Evolutionary conservation across 1,140 invertebrate species (phyloP), one percentile per base, ranked within the genome.

Genomic region (Cyclargus thomasi): DNA sequence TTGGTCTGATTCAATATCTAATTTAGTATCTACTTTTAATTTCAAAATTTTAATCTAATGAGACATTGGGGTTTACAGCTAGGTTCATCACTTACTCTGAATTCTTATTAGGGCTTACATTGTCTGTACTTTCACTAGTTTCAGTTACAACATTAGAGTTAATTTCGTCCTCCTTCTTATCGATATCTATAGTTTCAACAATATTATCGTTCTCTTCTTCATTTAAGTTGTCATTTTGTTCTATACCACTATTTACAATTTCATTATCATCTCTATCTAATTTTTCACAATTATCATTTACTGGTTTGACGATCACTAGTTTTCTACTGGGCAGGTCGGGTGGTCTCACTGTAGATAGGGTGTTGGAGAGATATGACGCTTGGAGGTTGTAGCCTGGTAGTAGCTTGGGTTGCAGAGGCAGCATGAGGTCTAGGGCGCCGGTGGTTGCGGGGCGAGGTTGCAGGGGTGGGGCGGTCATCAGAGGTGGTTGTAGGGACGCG

Each of bases 401-500:
- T 71, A 93, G 85, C 79, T 93, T 93, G 57, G 93, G 92, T 92
- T 95, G 94, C 18, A 94, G 82, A 67, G 93, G 93, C 75, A 95
- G 83, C 83, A 93, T 91, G 55, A 93, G 89, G 78, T 94, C 93
- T 69, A 92, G 81, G 75, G 92, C 91, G 64, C 93, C 94, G 5
- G 93, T 94, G 53, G 94, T 94, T 29, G 94, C 92, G 67, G 94
- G 92, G 62, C 94, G 85, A 11, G 94, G 93, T 88, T 94, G 93
- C 72, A 94, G 77, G 65, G 92, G 92, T 55, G 91, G 91, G 69
- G 88, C 88, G 67, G 84, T 90, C 77, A 90, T 77, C 72, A 91
- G 72, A 72, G 83, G 91, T 70, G 88, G 86, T 85, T 90, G 86
- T 68, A 89, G 78, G 68, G 86, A 91, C 59, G 88, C 90, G 73